phyloP scores from a whole-genome alignment of 2,797 vertebrate species.

The Limosa lapponica region DNA sequence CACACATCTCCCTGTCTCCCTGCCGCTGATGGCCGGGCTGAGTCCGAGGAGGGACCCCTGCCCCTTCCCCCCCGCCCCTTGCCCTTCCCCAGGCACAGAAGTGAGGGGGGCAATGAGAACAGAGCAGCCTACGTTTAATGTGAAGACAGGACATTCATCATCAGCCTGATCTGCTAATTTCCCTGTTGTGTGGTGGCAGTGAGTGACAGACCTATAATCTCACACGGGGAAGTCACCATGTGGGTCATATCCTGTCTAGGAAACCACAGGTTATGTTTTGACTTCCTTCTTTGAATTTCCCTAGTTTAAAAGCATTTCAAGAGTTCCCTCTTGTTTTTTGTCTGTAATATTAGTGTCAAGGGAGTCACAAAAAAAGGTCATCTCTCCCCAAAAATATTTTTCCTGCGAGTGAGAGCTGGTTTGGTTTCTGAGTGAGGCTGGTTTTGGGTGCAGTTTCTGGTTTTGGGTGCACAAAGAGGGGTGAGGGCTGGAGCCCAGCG shows the following conservation, averaged over 20 bases:
- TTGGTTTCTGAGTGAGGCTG: background rate
- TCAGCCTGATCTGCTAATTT: background rate
- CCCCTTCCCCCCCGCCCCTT: background rate
- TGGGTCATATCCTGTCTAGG: background rate
- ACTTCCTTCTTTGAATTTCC: background rate
- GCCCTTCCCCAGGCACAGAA: background rate
- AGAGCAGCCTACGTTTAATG: background rate
- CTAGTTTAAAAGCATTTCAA: background rate
- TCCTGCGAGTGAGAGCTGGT: background rate
- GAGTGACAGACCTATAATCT: background rate
- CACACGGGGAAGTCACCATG: accelerated
- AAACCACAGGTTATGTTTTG: background rate
- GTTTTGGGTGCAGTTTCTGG: background rate
- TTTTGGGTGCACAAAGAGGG: background rate
- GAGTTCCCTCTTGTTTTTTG: background rate
- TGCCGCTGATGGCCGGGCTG: background rate
- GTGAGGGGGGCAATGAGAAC: background rate
- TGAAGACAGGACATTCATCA: background rate
- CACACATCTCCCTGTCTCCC: background rate
- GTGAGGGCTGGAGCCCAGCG: background rate
- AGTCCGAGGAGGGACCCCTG: background rate
- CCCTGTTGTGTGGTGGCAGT: background rate
- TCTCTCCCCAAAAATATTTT: background rate
- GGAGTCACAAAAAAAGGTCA: background rate
- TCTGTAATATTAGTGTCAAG: background rate